Base-by-base conservation (phyloP, 2,888 invertebrate genomes). In the Thalpophila matura region DNA sequence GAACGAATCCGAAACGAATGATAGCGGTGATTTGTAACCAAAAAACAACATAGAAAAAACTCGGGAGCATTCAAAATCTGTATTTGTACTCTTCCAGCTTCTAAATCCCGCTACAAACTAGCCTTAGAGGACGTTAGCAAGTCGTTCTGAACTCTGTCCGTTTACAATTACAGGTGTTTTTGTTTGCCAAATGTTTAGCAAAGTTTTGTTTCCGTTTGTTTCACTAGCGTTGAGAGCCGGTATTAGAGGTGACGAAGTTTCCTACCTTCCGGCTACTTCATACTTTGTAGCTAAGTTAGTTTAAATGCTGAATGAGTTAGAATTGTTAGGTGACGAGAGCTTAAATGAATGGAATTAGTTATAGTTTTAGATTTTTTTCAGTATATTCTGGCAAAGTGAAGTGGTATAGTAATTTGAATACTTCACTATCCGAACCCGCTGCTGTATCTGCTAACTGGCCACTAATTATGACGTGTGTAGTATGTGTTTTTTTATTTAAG, bases 151-250 rank as follows among this genome's bases (percentile, higher is more conserved):
- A 68, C 61, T 64, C 65, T 26, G 31, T 63, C 61, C 80, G 74
- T 79, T 81, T 81, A 83, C 77, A 84, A 82, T 85, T 84, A 85
- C 85, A 82, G 79, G 79, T 85, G 81, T 79, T 85, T 82, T 81
- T 82, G 83, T 84, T 84, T 66, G 72, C 50, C 67, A 80, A 83
- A 82, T 82, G 79, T 83, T 84, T 79, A 71, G 26, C 54, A 14
- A 72, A 76, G 38, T 76, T 74, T 64, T 62, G 71, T 61, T 59
- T 46, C 26, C 58, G 60, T 59, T 65, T 67, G 67, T 67, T 64
- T 59, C 40, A 56, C 58, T 64, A 38, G 46, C 40, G 60, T 51
- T 68, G 63, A 58, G 57, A 71, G 50, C 40, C 64, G 54, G 54
- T 77, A 60, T 57, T 71, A 74, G 37, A 68, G 61, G 71, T 74